These are phyloP conservation scores for Leptothorax acervorum DNA, from an alignment of 2,888 invertebrate genomes.

Conservation along the genomic window DNA sequence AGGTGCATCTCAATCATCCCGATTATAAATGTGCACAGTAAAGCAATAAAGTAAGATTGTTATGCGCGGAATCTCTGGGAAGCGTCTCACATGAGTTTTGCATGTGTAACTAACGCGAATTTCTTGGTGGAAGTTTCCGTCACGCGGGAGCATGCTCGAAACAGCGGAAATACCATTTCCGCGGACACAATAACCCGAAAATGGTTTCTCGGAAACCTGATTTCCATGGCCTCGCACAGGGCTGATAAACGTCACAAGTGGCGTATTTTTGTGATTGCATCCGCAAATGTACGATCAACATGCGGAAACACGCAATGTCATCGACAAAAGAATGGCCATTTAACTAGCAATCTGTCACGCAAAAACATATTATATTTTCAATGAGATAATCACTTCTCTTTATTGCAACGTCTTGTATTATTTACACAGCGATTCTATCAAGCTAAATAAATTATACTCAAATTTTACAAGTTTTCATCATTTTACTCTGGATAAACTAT, in stretches of 20 bases:
- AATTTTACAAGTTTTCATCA: background rate
- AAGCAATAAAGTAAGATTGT: constrained; percentile 7
- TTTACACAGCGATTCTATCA: background rate
- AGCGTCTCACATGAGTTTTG: constrained; percentile 2
- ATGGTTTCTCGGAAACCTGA: constrained; percentile 40
- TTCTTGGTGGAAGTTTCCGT: constrained; percentile 39
- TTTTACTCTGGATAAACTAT: background rate
- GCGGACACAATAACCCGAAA: constrained; percentile 38
- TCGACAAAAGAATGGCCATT: background rate
- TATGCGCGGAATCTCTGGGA: background rate
- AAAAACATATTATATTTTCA: background rate
- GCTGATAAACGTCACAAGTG: constrained; percentile 24
- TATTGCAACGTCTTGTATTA: background rate
- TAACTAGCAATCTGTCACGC: background rate
- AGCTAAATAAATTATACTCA: background rate
- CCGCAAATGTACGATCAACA: background rate
- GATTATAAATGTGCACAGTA: background rate
- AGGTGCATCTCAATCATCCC: background rate
- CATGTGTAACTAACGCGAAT: constrained; percentile 32
- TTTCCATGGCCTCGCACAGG: background rate
- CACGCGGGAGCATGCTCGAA: constrained; percentile 17
- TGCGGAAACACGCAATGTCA: background rate
- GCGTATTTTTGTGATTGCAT: constrained; percentile 21
- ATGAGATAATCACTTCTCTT: background rate
- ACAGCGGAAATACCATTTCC: constrained; percentile 46